Percentiles rank a stretch among this genome's conserved stretches.
phyloP scores from a whole-genome alignment of 53 echinoderm and acorn worm species.

The Echinarachnius parma region DNA sequence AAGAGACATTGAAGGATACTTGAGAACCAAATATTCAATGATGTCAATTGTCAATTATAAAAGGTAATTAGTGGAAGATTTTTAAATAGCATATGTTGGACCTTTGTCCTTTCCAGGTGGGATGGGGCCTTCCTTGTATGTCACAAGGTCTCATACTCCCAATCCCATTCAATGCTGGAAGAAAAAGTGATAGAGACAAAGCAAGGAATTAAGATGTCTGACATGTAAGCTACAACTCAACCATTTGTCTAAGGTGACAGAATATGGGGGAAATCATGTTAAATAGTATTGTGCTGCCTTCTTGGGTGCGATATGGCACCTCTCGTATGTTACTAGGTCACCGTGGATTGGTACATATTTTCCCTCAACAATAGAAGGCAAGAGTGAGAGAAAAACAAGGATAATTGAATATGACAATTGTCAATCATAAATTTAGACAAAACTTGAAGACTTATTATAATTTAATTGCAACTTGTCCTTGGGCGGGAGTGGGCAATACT shows the following conservation, averaged over 20 bases:
- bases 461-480: too few species aligned
- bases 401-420: neutral
- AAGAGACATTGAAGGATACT: neutral
- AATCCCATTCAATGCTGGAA: constrained; percentile 92
- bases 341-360: constrained; percentile 73
- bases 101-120: constrained; percentile 87
- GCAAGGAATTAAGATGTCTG: neutral
- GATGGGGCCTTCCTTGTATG: constrained; percentile 82
- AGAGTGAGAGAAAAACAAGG: neutral
- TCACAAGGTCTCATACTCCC: constrained; percentile 70
- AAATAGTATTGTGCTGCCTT: too few species aligned
- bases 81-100: too few species aligned
- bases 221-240: too few species aligned
- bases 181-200: neutral
- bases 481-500: constrained; percentile 82
- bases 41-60: too few species aligned
- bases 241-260: too few species aligned
- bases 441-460: too few species aligned
- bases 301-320: constrained; percentile 82
- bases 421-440: too few species aligned
- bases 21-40: too few species aligned
- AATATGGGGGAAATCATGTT: too few species aligned
- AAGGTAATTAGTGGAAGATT: too few species aligned
- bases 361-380: constrained; percentile 73
- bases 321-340: constrained; percentile 81